Conservation (phyloP, 1,140 invertebrate genomes). For the Penaeus japonicus region DNA sequence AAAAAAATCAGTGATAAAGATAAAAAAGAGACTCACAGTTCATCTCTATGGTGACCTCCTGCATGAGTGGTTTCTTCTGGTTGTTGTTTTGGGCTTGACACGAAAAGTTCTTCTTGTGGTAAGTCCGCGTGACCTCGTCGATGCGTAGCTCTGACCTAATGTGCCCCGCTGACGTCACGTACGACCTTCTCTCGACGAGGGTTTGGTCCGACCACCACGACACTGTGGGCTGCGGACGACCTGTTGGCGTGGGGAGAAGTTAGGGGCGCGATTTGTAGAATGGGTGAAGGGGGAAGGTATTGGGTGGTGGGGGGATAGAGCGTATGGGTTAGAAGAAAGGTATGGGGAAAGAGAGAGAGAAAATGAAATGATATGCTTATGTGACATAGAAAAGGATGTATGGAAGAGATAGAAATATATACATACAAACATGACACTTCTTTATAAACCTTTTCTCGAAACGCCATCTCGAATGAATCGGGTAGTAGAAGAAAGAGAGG, state of each 20-base stretch:
- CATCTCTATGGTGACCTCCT: conserved; percentile 52
- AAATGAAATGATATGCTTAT: no score
- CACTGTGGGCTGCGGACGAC: conserved; percentile 52
- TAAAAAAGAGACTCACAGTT: conserved; percentile 41
- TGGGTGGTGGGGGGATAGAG: background rate
- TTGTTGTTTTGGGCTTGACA: conserved; percentile 56
- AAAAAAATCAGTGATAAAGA: background rate
- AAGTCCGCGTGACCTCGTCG: conserved; percentile 36
- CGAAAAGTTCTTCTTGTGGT: conserved; percentile 37
- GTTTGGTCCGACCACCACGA: conserved; percentile 52
- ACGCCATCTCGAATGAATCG: no score
- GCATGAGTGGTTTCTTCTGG: conserved; percentile 35
- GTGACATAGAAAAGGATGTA: no score
- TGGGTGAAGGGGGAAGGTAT: background rate
- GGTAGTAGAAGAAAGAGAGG: no score
- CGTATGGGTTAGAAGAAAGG: background rate
- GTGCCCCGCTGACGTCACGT: conserved; percentile 37
- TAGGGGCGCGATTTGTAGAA: background rate
- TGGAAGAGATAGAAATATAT: no score
- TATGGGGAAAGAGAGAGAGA: background rate
- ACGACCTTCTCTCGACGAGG: conserved; percentile 30
- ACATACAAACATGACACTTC: no score
- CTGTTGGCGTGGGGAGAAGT: background rate
- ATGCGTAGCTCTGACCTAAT: conserved; percentile 35
- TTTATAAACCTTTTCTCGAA: no score